Percentiles rank a stretch among this genome's conserved stretches.
Conservation (phyloP, 1,140 invertebrate species). For the Drosophila gunungcola region DNA sequence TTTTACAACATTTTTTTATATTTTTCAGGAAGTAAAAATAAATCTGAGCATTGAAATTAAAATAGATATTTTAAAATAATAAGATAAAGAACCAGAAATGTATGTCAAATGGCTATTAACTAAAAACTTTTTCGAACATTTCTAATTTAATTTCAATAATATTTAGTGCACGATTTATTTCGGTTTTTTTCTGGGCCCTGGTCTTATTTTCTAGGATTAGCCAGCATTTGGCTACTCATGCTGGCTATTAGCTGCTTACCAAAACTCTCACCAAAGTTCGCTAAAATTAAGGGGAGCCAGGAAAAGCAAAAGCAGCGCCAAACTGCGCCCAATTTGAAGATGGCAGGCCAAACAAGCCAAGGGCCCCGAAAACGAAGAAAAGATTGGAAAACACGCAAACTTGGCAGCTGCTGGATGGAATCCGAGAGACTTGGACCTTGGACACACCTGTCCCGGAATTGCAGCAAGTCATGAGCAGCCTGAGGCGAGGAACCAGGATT, state of each 20-base stretch:
- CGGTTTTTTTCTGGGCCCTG: too few species aligned
- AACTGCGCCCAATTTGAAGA: conserved; percentile 63
- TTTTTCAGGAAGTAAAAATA: too few species aligned
- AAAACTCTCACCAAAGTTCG: conserved; percentile 22
- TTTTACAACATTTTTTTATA: too few species aligned
- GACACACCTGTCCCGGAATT: conserved; percentile 73
- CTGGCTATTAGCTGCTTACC: conserved; percentile 36
- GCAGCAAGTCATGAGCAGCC: conserved; percentile 72
- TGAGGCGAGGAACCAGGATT: conserved; percentile 52
- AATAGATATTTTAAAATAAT: too few species aligned
- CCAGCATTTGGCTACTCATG: conserved; percentile 37
- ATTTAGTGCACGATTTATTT: too few species aligned
- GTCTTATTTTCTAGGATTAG: not conserved
- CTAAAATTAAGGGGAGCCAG: conserved; percentile 3
- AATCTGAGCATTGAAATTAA: too few species aligned
- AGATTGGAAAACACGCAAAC: conserved; percentile 79
- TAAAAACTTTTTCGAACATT: too few species aligned
- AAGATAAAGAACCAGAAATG: too few species aligned
- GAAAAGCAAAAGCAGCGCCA: conserved; percentile 30
- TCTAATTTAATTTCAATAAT: too few species aligned
- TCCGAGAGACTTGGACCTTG: conserved; percentile 70
- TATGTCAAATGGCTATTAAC: too few species aligned
- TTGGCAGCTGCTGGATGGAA: conserved; percentile 70
- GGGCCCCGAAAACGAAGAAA: conserved; percentile 36
- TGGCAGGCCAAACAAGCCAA: conserved; percentile 32